Percentiles rank a stretch among this genome's conserved stretches.
Conservation (phyloP, 2,888 invertebrate genomes). For the Hirtodrosophila trivittata region DNA sequence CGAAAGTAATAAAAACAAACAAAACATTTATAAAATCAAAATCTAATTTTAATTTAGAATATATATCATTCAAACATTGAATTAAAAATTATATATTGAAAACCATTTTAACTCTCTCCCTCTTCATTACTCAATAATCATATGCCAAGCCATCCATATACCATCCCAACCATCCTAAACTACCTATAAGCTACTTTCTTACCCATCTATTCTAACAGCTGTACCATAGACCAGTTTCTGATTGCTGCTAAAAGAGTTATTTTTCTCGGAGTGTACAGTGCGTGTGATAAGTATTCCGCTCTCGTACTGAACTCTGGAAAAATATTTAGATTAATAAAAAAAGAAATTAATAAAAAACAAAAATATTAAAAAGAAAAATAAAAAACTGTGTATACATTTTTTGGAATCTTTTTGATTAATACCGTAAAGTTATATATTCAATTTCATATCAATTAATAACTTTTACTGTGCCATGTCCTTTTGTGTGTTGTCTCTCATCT, state of each 20-base stretch:
- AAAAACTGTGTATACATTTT: conserved; percentile 54
- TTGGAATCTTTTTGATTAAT: no score
- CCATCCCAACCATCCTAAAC: conserved; percentile 28
- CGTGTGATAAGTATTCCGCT: no score
- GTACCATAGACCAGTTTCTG: conserved; percentile 63
- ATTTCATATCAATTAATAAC: conserved; percentile 38
- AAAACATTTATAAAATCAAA: conserved; percentile 67
- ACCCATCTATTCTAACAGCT: conserved; percentile 66
- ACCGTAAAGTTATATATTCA: conserved; percentile 14
- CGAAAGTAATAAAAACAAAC: conserved; percentile 70
- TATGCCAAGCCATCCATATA: no score
- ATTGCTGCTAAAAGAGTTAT: no score
- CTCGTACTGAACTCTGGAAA: no score
- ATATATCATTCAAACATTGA: conserved; percentile 52
- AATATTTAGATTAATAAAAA: conserved; percentile 52
- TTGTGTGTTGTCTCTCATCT: conserved; percentile 39
- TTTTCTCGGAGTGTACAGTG: no score
- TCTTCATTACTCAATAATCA: conserved; percentile 17
- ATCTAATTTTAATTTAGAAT: conserved; percentile 78
- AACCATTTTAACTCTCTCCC: conserved; percentile 44
- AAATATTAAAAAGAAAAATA: conserved; percentile 41
- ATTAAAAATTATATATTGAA: conserved; percentile 24
- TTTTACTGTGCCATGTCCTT: conserved; percentile 38
- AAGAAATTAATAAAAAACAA: conserved; percentile 49
- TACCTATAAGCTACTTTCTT: conserved; percentile 65